Evolutionary conservation across 1,140 invertebrate genomes (phyloP), one percentile per base, ranked within the genome.

Genomic region (Hestina assimilis): DNA sequence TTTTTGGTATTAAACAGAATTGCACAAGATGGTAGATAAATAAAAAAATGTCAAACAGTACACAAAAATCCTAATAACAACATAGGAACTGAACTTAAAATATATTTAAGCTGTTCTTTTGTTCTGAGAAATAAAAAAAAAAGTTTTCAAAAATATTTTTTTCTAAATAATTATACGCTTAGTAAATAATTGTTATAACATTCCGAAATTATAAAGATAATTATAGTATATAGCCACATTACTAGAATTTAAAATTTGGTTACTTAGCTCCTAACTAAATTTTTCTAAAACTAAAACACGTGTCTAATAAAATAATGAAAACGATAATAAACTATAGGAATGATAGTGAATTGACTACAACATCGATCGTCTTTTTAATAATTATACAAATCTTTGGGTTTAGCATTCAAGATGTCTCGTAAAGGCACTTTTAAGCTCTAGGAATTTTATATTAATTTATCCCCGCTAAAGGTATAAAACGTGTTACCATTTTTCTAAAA

Each of bases 281-380:
- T 41, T 24, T 31, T 33, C 33, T 42, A 23, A 43, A 56, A 29
- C 28, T 42, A 24, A 23, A 38, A 28, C 28, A 58, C 29, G 45
- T 11, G 45, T 45, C 20, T 15, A 11, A 33, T 19, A 35, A 47
- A 41, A 51, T 33, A 33, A 15, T 24, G 38, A 48, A 43, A 58
- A 43, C 33, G 12, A 4, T 46, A 47, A 38, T 47, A 40, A 40
- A 59, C 55, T 71, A 71, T 55, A 71, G 72, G 72, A 75, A 75
- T 75, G 72, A 68, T 63, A 57, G 40, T 62, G 42, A 50, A 60
- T 26, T n/a, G 33, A 38, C 21, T 52, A 21, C 9, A 23, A 53
- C 40, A 53, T 42, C 15, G 43, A 20, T 42, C 6, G 3, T n/a
- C 17, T 53, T 29, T 42, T 15, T 43, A 8, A 45, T 17, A 20